Evolutionary conservation across 1,140 invertebrate species (phyloP).

Genomic region (Heliconius eleuchia): DNA sequence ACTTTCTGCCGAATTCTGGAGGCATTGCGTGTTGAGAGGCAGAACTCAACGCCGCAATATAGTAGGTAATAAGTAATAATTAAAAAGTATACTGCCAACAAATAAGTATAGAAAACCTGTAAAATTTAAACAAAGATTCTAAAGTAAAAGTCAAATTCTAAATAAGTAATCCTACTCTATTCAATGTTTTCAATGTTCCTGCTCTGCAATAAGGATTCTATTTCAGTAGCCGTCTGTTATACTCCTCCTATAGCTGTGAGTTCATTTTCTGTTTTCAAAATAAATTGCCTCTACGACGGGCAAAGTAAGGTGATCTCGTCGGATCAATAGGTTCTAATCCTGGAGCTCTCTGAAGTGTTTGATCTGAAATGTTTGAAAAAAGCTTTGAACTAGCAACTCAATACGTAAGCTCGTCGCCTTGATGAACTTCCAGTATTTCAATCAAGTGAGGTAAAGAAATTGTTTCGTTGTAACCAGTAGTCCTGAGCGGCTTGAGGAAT

Average conservation of each 20-base stretch:
- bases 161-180: no score
- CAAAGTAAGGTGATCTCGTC: not conserved
- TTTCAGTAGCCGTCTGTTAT: not conserved
- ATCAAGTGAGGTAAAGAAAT: not conserved
- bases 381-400: constrained; percentile 7
- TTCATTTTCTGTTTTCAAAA: not conserved
- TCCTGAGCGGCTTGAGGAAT: not conserved
- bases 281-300: not conserved
- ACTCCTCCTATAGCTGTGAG: not conserved
- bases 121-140: no score
- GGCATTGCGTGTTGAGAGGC: no score
- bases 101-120: no score
- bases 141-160: no score
- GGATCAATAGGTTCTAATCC: constrained; percentile 8
- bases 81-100: no score
- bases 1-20: no score
- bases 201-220: no score
- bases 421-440: constrained; percentile 1
- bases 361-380: constrained; percentile 16
- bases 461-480: not conserved
- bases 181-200: no score
- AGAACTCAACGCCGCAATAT: no score
- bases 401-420: not conserved
- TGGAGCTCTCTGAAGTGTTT: constrained; percentile 12
- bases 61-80: no score